Evolutionary conservation across 2,797 vertebrate genomes (phyloP), one percentile per base, ranked within the genome.

Genomic region (Philypnodon macrostomus): DNA sequence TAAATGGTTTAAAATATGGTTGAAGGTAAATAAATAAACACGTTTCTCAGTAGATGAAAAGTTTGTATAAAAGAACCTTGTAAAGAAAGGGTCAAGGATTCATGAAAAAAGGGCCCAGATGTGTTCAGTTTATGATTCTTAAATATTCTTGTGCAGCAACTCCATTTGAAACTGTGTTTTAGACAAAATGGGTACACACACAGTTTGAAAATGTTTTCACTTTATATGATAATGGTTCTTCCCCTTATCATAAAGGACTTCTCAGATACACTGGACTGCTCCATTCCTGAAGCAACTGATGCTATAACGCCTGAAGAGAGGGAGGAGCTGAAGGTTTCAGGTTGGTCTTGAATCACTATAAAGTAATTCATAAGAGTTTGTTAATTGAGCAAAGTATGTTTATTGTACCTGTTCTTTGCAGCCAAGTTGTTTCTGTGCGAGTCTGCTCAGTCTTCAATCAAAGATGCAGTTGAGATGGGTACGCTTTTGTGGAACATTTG

Each of bases 271-370:
- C 77, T 98, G 76, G 93, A 97, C 74, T 99, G 95, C 73, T 85
- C 88, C 49, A 81, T 93, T 44, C 86, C 91, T 23, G 91, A 94
- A 63, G 90, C 87, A 32, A 63, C 93, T 37, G 97, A 99, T 59
- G 91, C 91, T 19, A 95, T 99, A 80, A 93, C 89, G 58, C 92
- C 94, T 2, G 97, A 99, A 70, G 97, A 99, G 82, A 91, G 96
- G 70, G 95, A 97, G 71, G 97, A 98, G 70, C 81, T 99, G 72
- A 97, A 95, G 79, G 95, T 99, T 54, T 96, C 95, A 72, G 97
- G 95, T 98, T 83, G 72, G 84, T 17, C 4, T 11, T 42, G 5
- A 2, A 13, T 16, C 10, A 10, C 9, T 16, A 27, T 27, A 29
- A 5, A 11, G 9, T 1, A 7, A 24, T 24, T 38, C 19, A 38